Percentiles rank a stretch among this genome's conserved stretches.
Conservation (phyloP, 2,113 vertebrate genomes). For the Bubalus kerabau region DNA sequence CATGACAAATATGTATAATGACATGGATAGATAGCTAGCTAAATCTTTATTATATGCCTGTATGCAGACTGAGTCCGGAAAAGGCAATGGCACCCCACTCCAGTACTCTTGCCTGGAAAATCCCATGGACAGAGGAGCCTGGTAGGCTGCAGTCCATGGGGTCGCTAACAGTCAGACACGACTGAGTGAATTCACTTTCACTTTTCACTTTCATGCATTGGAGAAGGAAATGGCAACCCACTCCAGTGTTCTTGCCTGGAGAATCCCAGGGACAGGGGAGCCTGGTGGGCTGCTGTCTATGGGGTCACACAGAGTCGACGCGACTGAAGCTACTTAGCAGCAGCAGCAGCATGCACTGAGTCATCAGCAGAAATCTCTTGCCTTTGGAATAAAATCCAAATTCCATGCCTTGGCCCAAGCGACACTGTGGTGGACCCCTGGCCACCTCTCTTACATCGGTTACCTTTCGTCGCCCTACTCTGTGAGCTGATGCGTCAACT, state of each 20-base stretch:
- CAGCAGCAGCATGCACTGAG: not conserved
- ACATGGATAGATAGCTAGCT: not conserved
- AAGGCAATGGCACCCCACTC: no score
- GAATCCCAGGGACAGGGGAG: no score
- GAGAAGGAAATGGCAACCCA: no score
- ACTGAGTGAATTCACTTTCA: no score
- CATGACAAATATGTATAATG: not conserved
- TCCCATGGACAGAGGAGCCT: rapidly evolving
- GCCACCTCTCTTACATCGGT: not conserved
- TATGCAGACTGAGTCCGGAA: not conserved
- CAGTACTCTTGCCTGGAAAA: no score
- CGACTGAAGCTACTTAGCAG: no score
- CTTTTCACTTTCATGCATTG: no score
- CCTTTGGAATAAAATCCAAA: constrained; percentile 2
- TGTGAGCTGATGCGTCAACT: not conserved
- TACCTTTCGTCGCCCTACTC: not conserved
- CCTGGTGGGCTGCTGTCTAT: no score
- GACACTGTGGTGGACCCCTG: not conserved
- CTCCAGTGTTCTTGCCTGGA: no score
- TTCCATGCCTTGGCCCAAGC: not conserved
- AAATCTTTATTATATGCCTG: not conserved
- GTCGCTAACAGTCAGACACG: no score
- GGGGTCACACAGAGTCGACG: no score
- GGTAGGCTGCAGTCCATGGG: no score
- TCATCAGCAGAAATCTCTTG: not conserved